Evolutionary conservation across 2,797 vertebrate species (phyloP), one percentile per base, ranked within the genome.

Genomic region (Xiphorhynchus erythropygius): DNA sequence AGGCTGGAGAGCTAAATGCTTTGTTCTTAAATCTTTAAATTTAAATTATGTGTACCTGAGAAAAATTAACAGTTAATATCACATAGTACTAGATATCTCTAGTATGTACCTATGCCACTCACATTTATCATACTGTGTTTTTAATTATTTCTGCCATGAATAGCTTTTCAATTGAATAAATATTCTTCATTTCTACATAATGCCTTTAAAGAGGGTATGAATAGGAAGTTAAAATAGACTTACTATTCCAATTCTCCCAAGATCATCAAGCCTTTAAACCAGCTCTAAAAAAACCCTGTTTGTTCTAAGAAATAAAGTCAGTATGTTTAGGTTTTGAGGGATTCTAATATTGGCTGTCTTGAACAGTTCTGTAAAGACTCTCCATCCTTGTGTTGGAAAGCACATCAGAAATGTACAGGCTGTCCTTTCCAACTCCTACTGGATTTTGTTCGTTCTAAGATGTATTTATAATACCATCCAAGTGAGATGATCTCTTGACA

Each of bases 391-490:
- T 84, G 47, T 56, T 93, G 87, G 85, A 89, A 97, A 84, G 10
- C 32, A 65, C 62, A 67, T 93, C 65, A 93, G 83, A 91, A 92
- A 88, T 21, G 76, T 94, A 95, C 94, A 96, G 90, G 57, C 55
- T 94, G 73, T 94, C 73, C 82, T 84, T 93, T 92, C 67, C 74
- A 92, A 85, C 73, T 94, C 89, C 94, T 93, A 91, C 92, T 93
- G 87, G 56, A 91, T 93, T 91, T 88, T 84, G 55, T 93, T 91
- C 42, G 4, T 89, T 85, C 84, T 65, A 78, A 88, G 62, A 84
- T 90, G 63, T 76, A 74, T 91, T 96, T 89, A 84, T 94, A 63
- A 39, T 89, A 25, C 84, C 59, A 69, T 92, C 56, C 68, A 89
- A 92, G 33, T 80, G 69, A 82, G 69, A 96, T 92, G 94, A 89